Percentiles rank a stretch among this genome's conserved stretches.
These are phyloP conservation scores for Pyxicephalus adspersus DNA, from an alignment of 2,113 vertebrate species.

Conservation along the genomic window DNA sequence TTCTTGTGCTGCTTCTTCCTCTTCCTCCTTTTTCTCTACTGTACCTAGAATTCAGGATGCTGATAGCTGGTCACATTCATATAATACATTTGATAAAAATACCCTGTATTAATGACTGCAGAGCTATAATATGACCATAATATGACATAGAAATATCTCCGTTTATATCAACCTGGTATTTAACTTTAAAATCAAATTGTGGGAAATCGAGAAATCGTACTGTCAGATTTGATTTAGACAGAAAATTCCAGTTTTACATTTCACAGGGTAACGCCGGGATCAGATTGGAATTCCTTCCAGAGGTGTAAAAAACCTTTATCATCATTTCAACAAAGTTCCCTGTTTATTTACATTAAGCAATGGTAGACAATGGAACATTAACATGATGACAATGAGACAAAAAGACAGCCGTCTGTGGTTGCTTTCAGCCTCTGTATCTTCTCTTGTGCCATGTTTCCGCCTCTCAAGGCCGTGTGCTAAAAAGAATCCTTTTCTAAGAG, in stretches of 20 bases:
- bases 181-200: too few relatives aligned
- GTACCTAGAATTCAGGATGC: too few relatives aligned
- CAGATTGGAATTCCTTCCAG: background rate
- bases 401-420: background rate
- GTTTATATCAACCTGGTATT: too few relatives aligned
- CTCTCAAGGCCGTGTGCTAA: background rate
- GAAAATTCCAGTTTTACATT: background rate
- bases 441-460: background rate
- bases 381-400: slow-evolving; percentile 3
- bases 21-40: too few relatives aligned
- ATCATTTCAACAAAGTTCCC: background rate
- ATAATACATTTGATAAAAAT: too few relatives aligned
- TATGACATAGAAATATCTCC: too few relatives aligned
- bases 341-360: background rate
- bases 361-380: background rate
- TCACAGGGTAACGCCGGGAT: background rate
- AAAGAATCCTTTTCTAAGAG: background rate
- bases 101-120: too few relatives aligned
- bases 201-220: too few relatives aligned
- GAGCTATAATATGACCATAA: too few relatives aligned
- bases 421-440: background rate
- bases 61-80: too few relatives aligned
- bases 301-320: background rate
- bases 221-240: too few relatives aligned
- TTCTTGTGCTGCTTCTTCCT: too few relatives aligned